phyloP scores from a whole-genome alignment of 2,888 invertebrate genomes.

The Mythimna loreyi region DNA sequence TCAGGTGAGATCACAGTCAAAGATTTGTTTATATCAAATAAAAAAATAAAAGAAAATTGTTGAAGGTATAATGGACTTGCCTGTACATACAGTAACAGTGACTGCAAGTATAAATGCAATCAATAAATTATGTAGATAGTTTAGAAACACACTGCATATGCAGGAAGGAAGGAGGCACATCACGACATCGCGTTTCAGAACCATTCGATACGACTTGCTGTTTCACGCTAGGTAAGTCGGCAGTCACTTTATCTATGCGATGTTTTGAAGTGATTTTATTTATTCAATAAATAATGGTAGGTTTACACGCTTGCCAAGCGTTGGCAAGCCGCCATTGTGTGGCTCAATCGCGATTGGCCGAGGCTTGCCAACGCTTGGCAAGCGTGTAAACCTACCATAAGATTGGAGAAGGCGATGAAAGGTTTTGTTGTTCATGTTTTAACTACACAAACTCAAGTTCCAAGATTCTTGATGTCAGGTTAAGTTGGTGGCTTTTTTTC shows the following conservation, averaged over 20 bases:
- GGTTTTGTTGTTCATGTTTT: too few species aligned
- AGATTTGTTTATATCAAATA: too few species aligned
- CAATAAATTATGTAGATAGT: slow-evolving; percentile 50
- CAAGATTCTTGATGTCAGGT: neutral
- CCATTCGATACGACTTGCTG: slow-evolving; percentile 40
- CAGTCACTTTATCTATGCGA: slow-evolving; percentile 24
- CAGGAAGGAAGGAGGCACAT: slow-evolving; percentile 42
- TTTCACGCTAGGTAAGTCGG: slow-evolving; percentile 24
- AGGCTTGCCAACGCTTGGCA: too few species aligned
- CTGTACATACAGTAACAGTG: neutral
- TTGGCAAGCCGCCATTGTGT: too few species aligned
- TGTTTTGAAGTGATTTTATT: slow-evolving; percentile 14
- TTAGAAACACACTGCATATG: slow-evolving; percentile 10
- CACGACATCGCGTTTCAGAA: slow-evolving; percentile 55
- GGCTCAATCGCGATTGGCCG: too few species aligned
- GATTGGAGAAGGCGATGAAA: neutral
- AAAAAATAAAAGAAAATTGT: too few species aligned
- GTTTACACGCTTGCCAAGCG: too few species aligned
- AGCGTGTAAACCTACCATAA: too few species aligned
- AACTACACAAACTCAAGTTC: too few species aligned
- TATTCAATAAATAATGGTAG: neutral
- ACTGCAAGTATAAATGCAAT: slow-evolving; percentile 38
- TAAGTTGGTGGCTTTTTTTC: neutral
- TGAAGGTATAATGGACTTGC: neutral
- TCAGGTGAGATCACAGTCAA: too few species aligned